phyloP scores from a whole-genome alignment of 2,797 vertebrate species.

The Potorous gilbertii region DNA sequence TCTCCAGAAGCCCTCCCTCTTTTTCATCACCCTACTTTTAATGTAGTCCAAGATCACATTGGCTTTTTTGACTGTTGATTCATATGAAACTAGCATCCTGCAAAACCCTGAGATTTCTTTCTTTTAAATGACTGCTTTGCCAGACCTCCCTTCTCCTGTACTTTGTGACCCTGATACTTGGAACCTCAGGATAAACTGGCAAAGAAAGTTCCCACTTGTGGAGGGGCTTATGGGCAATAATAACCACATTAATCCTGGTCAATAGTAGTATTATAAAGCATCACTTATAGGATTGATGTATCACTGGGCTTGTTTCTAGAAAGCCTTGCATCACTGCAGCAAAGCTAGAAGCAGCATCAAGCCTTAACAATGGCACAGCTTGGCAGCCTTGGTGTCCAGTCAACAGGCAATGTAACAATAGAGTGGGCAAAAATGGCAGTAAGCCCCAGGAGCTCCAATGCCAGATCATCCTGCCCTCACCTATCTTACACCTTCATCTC shows the following conservation, averaged over 20 bases:
- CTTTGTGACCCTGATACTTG: neutral
- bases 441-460: neutral
- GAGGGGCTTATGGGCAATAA: neutral
- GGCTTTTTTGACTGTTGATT: neutral
- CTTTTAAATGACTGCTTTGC: neutral
- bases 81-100: neutral
- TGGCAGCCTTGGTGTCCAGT: neutral
- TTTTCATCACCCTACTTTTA: neutral
- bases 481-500: neutral
- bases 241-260: neutral
- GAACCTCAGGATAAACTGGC: neutral
- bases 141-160: neutral
- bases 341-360: neutral
- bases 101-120: neutral
- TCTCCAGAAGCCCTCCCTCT: neutral
- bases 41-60: neutral
- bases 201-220: neutral
- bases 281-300: neutral
- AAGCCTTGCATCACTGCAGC: neutral
- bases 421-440: neutral
- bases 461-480: neutral
- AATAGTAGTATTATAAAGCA: neutral
- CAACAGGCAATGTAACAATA: neutral
- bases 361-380: neutral
- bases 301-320: neutral